Conservation (phyloP, 2,113 vertebrate species). For the Camelus bactrianus region DNA sequence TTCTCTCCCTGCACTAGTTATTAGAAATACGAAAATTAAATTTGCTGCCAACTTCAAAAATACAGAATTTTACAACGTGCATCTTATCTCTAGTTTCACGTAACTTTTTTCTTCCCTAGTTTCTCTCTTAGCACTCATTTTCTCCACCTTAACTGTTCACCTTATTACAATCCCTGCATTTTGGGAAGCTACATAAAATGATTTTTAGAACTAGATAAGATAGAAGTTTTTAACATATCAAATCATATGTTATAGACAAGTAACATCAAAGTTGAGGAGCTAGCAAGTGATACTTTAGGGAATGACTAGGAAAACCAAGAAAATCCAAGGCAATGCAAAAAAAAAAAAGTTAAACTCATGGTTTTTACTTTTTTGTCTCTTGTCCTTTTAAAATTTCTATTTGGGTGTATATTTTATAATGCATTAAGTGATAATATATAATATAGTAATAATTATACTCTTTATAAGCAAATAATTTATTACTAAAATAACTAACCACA, state of each 20-base stretch:
- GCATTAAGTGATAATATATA: not conserved
- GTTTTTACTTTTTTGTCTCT: not conserved
- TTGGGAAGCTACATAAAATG: not conserved
- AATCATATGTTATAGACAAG: not conserved
- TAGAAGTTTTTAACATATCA: not conserved
- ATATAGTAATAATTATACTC: not conserved
- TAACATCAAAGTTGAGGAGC: not conserved
- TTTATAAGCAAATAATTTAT: not conserved
- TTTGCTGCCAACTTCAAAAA: not conserved
- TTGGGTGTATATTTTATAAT: not conserved
- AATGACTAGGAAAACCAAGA: not conserved
- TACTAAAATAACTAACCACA: not conserved
- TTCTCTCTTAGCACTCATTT: not conserved
- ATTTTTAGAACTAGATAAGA: not conserved
- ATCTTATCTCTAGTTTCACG: not conserved
- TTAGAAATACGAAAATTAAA: not conserved
- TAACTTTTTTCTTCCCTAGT: not conserved
- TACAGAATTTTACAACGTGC: not conserved
- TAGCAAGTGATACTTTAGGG: not conserved
- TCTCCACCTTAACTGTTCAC: not conserved
- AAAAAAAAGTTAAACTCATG: not conserved
- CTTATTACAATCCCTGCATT: not conserved
- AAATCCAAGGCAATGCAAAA: not conserved
- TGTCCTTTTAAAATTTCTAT: not conserved
- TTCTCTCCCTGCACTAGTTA: not conserved